phyloP scores from a whole-genome alignment of 2,888 invertebrate species.

The Belgica antarctica region DNA sequence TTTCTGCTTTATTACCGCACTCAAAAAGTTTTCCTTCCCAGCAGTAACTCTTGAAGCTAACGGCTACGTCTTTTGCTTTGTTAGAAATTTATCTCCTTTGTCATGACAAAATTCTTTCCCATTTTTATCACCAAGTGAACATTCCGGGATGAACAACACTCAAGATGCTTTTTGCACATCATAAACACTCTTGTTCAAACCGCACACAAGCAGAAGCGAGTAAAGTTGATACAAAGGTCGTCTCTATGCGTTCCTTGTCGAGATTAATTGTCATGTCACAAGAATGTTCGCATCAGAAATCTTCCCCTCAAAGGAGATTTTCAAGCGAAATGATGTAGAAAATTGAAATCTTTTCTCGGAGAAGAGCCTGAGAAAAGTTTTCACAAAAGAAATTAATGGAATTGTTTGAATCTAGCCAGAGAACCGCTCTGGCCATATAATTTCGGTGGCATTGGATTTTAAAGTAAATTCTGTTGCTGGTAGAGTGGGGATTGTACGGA shows the following conservation, averaged over 20 bases:
- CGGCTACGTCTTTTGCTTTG: too few species aligned
- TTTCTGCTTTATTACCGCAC: too few species aligned
- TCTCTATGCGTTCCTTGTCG: not conserved
- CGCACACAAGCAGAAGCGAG: not conserved
- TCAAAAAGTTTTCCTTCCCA: too few species aligned
- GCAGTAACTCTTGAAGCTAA: too few species aligned
- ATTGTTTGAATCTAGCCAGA: too few species aligned
- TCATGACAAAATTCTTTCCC: not conserved
- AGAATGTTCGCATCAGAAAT: not conserved
- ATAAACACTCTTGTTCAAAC: not conserved
- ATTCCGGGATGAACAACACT: not conserved
- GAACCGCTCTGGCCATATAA: too few species aligned
- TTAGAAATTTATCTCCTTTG: not conserved
- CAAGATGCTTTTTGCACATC: not conserved
- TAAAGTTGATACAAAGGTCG: not conserved
- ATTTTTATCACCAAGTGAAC: slow-evolving; percentile 12
- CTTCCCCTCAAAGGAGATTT: not conserved
- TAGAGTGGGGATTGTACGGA: too few species aligned
- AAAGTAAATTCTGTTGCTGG: too few species aligned
- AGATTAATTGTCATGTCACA: slow-evolving; percentile 25
- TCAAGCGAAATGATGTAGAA: slow-evolving; percentile 10
- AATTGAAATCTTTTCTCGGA: slow-evolving; percentile 6
- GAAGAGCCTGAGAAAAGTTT: not conserved
- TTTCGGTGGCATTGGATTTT: too few species aligned
- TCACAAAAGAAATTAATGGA: not conserved